Percentiles rank a stretch among this genome's conserved stretches.
These are phyloP conservation scores for Elmis aenea DNA, from an alignment of 2,888 invertebrate species.

Conservation along the genomic window DNA sequence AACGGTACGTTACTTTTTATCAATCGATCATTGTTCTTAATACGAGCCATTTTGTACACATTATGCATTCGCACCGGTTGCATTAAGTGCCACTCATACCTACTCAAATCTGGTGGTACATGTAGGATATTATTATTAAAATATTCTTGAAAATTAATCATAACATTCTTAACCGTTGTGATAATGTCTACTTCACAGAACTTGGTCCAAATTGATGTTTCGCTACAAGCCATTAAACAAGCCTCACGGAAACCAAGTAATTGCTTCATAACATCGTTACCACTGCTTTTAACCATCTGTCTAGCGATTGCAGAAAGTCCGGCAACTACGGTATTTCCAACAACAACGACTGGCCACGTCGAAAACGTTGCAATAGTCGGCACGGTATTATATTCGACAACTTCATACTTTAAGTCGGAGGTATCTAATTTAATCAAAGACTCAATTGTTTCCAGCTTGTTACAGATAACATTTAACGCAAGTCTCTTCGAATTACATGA, in stretches of 20 bases:
- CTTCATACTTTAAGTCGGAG: constrained; percentile 37
- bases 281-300: constrained; percentile 51
- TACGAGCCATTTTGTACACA: constrained; percentile 67
- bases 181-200: constrained; percentile 86
- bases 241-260: constrained; percentile 75
- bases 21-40: constrained; percentile 43
- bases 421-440: constrained; percentile 39
- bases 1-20: constrained; percentile 50
- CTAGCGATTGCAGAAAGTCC: constrained; percentile 73
- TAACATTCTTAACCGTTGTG: constrained; percentile 51
- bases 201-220: constrained; percentile 84
- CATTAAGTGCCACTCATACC: constrained; percentile 79
- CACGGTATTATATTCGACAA: constrained; percentile 40
- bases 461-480: constrained; percentile 47
- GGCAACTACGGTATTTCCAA: constrained; percentile 61
- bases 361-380: constrained; percentile 48
- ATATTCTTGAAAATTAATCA: constrained; percentile 25
- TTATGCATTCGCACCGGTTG: constrained; percentile 84
- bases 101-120: constrained; percentile 65
- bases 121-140: constrained; percentile 29
- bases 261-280: constrained; percentile 37
- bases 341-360: constrained; percentile 60
- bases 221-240: constrained; percentile 77
- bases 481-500: constrained; percentile 51
- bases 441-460: too few species aligned